Evolutionary conservation across 2,797 vertebrate genomes (phyloP), one percentile per base, ranked within the genome.

Genomic region (Novumbra hubbsi): DNA sequence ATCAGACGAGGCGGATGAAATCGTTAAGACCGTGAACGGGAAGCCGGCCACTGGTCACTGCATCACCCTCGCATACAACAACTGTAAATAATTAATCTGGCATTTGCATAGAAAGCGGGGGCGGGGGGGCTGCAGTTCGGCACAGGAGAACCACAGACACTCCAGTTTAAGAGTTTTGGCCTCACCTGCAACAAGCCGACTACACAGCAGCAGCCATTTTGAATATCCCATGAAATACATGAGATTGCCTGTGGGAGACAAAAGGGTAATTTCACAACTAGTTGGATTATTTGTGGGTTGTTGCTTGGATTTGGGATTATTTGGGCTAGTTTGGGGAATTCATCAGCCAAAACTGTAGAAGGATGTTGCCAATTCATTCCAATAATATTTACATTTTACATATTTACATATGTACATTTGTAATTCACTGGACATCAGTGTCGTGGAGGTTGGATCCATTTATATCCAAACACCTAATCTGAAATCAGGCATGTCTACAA

Each of bases 161-260:
- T n/a, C 19, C n/a, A 11, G 52, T 21, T 5, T 57, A n/a, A n/a
- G 1, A 16, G 15, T 1, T 4, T 64, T 64, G 15, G 21, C 57
- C n/a, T 90, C 78, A 95, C 95, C 95, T 93, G 95, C 92, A 24
- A 96, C 93, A 16, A 96, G 90, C 0, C 94, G 94, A 86, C 95
- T 95, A 75, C 87, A 78, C 27, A 96, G 85, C 63, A 96, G 73
- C 80, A 96, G 87, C 95, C 95, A 96, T 84, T 95, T 95, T 70
- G 94, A 95, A 76, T 94, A 92, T 66, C 94, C 95, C 17, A 96
- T 86, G 70, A 96, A 96, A 86, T 95, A 95, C 94, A 96, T 93
- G 81, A 96, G 91, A 89, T 95, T 96, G 41, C 95, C 95, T 96
- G 73, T 60, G 76, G 73, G 76, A 12, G 73, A 75, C 65, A 67